phyloP scores from a whole-genome alignment of 2,888 invertebrate genomes.

The Oxyteleia sp. region DNA sequence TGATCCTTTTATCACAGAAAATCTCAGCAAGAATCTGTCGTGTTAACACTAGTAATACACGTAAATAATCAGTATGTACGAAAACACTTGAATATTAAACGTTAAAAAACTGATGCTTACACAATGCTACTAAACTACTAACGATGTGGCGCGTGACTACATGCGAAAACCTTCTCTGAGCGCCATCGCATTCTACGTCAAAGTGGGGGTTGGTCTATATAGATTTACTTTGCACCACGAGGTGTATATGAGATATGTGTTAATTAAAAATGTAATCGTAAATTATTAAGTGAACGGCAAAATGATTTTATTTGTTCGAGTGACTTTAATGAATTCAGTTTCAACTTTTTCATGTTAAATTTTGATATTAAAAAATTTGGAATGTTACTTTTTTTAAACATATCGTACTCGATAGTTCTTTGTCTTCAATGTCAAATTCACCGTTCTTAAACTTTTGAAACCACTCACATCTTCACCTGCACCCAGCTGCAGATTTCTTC shows the following conservation, averaged over 20 bases:
- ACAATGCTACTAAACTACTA: conserved; percentile 76
- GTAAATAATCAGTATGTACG: conserved; percentile 6
- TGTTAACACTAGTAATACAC: conserved; percentile 20
- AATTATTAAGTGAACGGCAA: too few species aligned
- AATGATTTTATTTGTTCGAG: too few species aligned
- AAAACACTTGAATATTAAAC: conserved; percentile 10
- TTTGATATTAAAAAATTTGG: too few species aligned
- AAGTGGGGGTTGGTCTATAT: conserved; percentile 61
- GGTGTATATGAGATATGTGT: neutral
- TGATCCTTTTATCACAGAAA: conserved; percentile 48
- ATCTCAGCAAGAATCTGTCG: conserved; percentile 5
- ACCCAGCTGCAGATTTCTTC: too few species aligned
- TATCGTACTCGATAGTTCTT: too few species aligned
- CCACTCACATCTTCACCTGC: too few species aligned
- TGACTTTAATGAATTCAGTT: too few species aligned
- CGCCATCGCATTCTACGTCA: conserved; percentile 74
- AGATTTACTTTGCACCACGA: conserved; percentile 34
- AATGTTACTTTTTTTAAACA: too few species aligned
- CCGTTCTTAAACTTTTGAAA: too few species aligned
- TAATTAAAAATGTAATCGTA: neutral
- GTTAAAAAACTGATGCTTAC: conserved; percentile 43
- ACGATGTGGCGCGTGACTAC: conserved; percentile 62
- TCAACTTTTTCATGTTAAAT: too few species aligned
- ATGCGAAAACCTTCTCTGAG: conserved; percentile 63
- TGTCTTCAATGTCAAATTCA: too few species aligned